These are phyloP conservation scores for Euschistus heros DNA, from an alignment of 1,140 invertebrate species.

Conservation along the genomic window DNA sequence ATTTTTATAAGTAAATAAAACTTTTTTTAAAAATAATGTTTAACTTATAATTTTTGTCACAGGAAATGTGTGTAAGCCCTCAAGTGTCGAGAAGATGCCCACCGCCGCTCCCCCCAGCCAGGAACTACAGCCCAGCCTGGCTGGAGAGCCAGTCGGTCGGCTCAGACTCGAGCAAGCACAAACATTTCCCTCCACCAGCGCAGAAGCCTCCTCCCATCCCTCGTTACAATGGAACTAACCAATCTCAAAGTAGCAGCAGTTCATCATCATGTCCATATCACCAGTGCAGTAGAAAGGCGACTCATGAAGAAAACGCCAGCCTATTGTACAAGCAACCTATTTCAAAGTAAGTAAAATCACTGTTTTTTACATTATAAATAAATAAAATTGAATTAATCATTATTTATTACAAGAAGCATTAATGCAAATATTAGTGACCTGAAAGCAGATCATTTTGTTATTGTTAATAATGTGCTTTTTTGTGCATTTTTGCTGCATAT, in stretches of 20 bases:
- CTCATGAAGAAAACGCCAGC: conserved; percentile 21
- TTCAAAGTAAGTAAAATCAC: conserved; percentile 16
- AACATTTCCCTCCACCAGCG: conserved; percentile 22
- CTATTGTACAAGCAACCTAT: conserved; percentile 24
- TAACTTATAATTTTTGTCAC: neutral
- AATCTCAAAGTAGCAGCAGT: conserved; percentile 18
- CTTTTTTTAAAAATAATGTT: neutral
- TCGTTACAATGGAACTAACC: conserved; percentile 2
- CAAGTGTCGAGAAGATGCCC: conserved; percentile 18
- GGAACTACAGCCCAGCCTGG: conserved; percentile 20
- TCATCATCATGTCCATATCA: conserved; percentile 24
- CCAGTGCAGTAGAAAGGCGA: conserved; percentile 11
- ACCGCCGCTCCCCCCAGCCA: conserved; percentile 17
- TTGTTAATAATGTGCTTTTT: neutral
- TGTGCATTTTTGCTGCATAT: no score
- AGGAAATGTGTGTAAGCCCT: conserved; percentile 22
- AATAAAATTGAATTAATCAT: neutral
- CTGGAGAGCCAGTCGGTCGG: conserved; percentile 17
- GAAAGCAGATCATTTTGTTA: neutral
- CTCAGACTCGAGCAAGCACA: conserved; percentile 16
- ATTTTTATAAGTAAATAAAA: neutral
- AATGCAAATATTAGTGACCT: neutral
- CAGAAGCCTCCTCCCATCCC: conserved; percentile 19
- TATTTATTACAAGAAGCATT: neutral
- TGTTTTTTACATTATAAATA: neutral